Evolutionary conservation across 1,140 invertebrate genomes (phyloP), one percentile per base, ranked within the genome.

Genomic region (Cataglyphis hispanica): DNA sequence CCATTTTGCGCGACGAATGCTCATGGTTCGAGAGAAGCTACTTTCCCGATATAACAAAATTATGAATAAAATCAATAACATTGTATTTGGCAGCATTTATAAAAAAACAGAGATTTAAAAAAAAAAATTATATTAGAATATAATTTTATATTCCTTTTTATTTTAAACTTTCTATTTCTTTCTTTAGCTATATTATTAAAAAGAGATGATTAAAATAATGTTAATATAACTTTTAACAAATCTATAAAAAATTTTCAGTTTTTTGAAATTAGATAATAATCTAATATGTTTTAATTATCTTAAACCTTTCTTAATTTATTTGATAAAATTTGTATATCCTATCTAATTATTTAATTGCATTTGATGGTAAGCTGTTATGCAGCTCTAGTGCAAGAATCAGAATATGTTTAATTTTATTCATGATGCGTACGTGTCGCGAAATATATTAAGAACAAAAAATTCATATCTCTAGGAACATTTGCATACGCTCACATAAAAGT

Each of bases 1-100:
- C 56, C 88, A 84, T 83, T 61, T 76, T 43, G 46, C 76, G 40
- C 27, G 53, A 84, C 43, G 40, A 87, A 63, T 27, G 43, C 74
- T 77, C 43, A 50, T 27, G 53, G 6, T 43, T 50, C 67, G 66
- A 80, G 77, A 74, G 43, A 25, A 60, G 61, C 10, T 46, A 46
- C 25, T 80, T 72, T 74, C 13, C 53, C n/a, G 67, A 60, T 22
- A 25, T 27, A n/a, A 83, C 56, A n/a, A 2, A 27, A 83, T 69
- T 80, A 80, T 40, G 25, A 64, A 27, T 27, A 40, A 50, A 50
- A 69, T 69, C 46, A 69, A 27, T 53, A 25, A 66, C 16, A 34
- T 40, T 56, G 22, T 10, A 27, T 69, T 80, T 16, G 8, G 31
- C 4, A 40, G 10, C 1, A 46, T 7, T 1, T 13, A 19, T 10